Base-by-base conservation (phyloP, 2,797 vertebrate genomes). In the Labeo calbasu region DNA sequence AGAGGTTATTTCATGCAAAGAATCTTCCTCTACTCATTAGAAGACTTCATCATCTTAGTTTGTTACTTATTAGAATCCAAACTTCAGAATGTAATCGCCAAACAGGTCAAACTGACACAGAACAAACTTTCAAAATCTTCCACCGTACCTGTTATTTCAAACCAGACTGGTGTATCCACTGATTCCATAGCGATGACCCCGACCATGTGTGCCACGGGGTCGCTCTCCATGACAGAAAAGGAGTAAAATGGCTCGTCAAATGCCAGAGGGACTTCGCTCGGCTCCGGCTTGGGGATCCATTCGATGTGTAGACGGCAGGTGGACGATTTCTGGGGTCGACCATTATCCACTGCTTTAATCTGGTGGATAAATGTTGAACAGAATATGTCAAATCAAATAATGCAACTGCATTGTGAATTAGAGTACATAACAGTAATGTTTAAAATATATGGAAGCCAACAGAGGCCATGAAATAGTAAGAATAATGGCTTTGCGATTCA, bases 321-420 rank as follows among this genome's bases (percentile, higher is more conserved):
- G 51, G 98, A 97, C 0, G 95, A 97, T 86, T 97, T 99, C 92
- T 99, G 98, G 83, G 98, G 98, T 1, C 97, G 97, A 6, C 98
- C 98, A 28, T 99, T 99, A 93, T 99, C 98, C 81, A 99, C 96
- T 1, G 97, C 98, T 94, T 99, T 99, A 90, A 99, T 98, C 98
- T 99, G 90, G 46, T 51, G 25, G 5, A 72, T 50, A 70, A 23
- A 65, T 65, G 46, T 72, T 13, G 11, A 66, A 65, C 23, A 82
- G 36, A 13, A 46, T 61, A 55, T 43, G n/a, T 57, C 1, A 57
- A 57, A 57, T 76, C 4, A 77, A 46, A 59, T 14, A 59, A 11
- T 43, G 17, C 36, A 40, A 43, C 13, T 6, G 55, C 14, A 23
- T 15, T 0, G 5, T 17, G 17, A 59, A 23, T 15, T 14, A 32